Percentiles rank a stretch among this genome's conserved stretches.
Evolutionary conservation across 2,113 vertebrate species (phyloP).

Genomic region (Mesitornis unicolor): DNA sequence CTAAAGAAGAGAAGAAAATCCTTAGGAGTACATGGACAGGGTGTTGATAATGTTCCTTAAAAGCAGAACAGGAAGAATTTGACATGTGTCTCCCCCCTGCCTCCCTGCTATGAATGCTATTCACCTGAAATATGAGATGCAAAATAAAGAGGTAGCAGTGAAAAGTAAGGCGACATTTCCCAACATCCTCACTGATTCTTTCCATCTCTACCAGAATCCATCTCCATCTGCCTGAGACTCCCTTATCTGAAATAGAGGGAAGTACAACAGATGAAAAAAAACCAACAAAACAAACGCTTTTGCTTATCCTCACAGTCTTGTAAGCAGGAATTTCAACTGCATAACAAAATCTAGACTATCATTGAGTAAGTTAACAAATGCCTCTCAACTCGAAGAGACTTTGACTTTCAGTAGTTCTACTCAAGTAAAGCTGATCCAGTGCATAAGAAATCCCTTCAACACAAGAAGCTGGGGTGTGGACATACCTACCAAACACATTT

Average conservation of each 20-base stretch:
- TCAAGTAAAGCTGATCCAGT: background rate
- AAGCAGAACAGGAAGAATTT: background rate
- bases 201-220: background rate
- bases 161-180: background rate
- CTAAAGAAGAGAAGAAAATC: background rate
- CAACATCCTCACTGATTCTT: background rate
- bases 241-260: background rate
- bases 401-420: background rate
- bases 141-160: background rate
- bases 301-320: background rate
- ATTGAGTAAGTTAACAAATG: background rate
- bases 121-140: background rate
- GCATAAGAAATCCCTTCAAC: background rate
- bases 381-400: background rate
- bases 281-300: no score
- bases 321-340: background rate
- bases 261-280: background rate
- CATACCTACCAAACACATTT: background rate
- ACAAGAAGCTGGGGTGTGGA: background rate
- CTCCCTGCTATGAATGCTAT: background rate
- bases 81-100: background rate
- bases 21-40: background rate
- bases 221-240: background rate
- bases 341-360: background rate
- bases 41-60: background rate